A percentile compares a stretch with the other conserved stretches of the same genome.
Evolutionary conservation across 1,140 invertebrate genomes (phyloP).

Genomic region (Probaryconus sp.): DNA sequence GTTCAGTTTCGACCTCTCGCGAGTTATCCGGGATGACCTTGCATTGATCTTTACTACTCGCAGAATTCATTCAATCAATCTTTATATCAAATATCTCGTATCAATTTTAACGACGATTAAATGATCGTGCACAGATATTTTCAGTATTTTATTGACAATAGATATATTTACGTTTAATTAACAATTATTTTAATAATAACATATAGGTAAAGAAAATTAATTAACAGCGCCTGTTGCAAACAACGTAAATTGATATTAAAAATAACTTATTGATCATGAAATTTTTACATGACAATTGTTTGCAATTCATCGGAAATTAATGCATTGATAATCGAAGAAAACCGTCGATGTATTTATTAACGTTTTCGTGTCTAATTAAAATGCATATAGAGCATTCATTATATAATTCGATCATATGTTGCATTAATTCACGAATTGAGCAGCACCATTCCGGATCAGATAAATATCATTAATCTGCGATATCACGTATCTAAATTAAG

Average conservation of each 20-base stretch:
- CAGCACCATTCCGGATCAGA: conserved; percentile 32
- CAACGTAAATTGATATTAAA: too few species aligned
- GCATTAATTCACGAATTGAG: conserved; percentile 44
- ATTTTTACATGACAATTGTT: too few species aligned
- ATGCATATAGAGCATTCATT: conserved; percentile 34
- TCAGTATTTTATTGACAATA: too few species aligned
- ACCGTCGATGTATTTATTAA: conserved; percentile 15
- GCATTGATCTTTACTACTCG: conserved; percentile 8
- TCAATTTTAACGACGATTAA: too few species aligned
- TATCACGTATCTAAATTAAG: conserved; percentile 41
- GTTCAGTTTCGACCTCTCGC: background rate
- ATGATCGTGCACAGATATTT: too few species aligned
- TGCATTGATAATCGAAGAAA: conserved; percentile 12
- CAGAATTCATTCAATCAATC: background rate
- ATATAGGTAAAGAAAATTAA: too few species aligned
- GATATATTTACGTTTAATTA: too few species aligned
- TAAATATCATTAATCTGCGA: conserved; percentile 44
- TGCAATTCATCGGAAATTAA: too few species aligned
- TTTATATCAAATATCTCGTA: conserved; percentile 12
- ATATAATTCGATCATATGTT: conserved; percentile 53
- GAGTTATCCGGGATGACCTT: conserved; percentile 10
- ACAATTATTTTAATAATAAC: too few species aligned
- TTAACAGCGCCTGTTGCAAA: too few species aligned
- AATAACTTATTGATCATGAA: too few species aligned
- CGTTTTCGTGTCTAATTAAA: conserved; percentile 22